Percentiles rank a stretch among this genome's conserved stretches.
Evolutionary conservation across 2,797 vertebrate species (phyloP).

Genomic region (Spinibarbus caldwelli): DNA sequence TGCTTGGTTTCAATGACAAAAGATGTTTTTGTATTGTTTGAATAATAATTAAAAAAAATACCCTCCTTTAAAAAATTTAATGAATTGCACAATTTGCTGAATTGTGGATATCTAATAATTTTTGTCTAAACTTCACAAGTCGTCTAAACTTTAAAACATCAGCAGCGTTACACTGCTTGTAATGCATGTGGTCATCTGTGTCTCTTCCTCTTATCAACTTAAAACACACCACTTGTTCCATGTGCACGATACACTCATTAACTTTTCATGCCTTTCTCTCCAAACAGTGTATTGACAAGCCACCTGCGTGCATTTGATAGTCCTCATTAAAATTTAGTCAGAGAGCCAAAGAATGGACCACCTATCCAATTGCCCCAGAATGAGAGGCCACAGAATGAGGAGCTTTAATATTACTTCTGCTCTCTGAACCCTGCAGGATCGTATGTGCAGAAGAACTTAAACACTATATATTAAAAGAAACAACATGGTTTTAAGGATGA

Average conservation of each 20-base stretch:
- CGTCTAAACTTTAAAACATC: not conserved
- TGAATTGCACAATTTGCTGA: not conserved
- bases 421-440: conserved; percentile 32
- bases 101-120: not conserved
- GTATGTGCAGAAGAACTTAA: conserved; percentile 7
- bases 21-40: not conserved
- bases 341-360: conserved; percentile 73
- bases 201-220: conserved; percentile 59
- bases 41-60: not conserved
- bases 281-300: conserved; percentile 81
- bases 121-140: not conserved
- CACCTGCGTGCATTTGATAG: conserved; percentile 85
- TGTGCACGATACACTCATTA: conserved; percentile 66
- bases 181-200: conserved; percentile 57
- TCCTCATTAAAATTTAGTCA: conserved; percentile 90
- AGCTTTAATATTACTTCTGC: conserved; percentile 64
- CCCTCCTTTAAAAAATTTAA: too few species aligned
- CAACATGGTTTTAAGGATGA: conserved; percentile 69
- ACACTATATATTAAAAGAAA: conserved; percentile 56
- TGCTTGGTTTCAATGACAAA: not conserved
- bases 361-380: conserved; percentile 86
- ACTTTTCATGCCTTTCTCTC: conserved; percentile 79
- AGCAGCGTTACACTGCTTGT: not conserved
- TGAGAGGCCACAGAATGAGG: conserved; percentile 75
- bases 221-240: conserved; percentile 56